phyloP scores from a whole-genome alignment of 2,797 vertebrate genomes.

The Schizothorax lantsangensis region DNA sequence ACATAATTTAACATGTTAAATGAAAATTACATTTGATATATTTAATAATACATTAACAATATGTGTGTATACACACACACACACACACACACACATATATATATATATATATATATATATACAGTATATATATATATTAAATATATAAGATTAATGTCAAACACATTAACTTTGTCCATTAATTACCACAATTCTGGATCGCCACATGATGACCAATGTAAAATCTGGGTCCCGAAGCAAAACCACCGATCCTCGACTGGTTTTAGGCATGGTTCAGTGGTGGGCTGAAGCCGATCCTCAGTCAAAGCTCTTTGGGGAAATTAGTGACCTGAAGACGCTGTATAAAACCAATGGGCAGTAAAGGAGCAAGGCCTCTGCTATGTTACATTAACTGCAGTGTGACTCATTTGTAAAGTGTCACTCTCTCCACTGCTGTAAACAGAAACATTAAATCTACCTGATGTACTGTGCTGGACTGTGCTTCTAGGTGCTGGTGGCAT shows the following conservation, averaged over 20 bases:
- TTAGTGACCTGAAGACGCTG: slow-evolving; percentile 60
- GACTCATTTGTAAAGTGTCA: slow-evolving; percentile 65
- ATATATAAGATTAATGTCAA: not conserved
- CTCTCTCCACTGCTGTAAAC: slow-evolving; percentile 58
- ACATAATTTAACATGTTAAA: too few species aligned
- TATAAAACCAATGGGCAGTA: slow-evolving; percentile 60
- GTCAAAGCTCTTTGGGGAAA: slow-evolving; percentile 60
- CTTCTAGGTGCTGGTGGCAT: slow-evolving; percentile 35
- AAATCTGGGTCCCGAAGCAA: not conserved
- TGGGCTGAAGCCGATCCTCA: not conserved
- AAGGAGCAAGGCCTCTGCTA: slow-evolving; percentile 52
- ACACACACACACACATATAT: too few species aligned
- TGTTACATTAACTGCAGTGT: slow-evolving; percentile 61
- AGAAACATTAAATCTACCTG: slow-evolving; percentile 62
- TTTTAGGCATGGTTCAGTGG: not conserved
- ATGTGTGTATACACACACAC: too few species aligned
- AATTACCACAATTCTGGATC: not conserved
- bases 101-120: too few species aligned
- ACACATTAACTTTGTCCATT: not conserved
- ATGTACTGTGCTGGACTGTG: slow-evolving; percentile 43
- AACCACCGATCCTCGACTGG: not conserved
- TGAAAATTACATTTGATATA: too few species aligned
- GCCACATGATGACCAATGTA: not conserved
- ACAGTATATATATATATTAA: too few species aligned
- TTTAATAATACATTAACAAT: too few species aligned